Conservation (phyloP, 1,140 invertebrate genomes). For the Drosophila azteca region DNA sequence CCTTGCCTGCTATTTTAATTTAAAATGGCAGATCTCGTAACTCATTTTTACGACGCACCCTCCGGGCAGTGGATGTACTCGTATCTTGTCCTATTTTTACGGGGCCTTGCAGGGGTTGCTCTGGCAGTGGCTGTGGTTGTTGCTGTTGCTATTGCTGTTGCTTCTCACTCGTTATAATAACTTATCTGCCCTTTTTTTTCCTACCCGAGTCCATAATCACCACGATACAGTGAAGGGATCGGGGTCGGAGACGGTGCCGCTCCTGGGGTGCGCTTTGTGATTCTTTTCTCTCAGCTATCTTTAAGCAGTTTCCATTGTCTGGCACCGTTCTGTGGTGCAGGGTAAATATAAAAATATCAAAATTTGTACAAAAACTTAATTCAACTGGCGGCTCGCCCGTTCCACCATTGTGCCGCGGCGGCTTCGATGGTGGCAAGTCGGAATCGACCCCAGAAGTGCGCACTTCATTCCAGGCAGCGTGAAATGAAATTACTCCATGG, state of each 20-base stretch:
- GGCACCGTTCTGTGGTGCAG: conserved; percentile 70
- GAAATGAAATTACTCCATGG: conserved; percentile 81
- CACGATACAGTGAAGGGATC: conserved; percentile 10
- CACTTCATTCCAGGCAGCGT: conserved; percentile 74
- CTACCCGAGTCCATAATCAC: conserved; percentile 69
- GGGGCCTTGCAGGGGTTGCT: conserved; percentile 75
- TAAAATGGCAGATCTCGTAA: conserved; percentile 83
- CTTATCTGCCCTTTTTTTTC: conserved; percentile 78
- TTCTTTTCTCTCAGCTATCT: conserved; percentile 49
- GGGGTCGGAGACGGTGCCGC: conserved; percentile 39
- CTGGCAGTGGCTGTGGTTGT: not conserved
- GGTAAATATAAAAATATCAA: conserved; percentile 65
- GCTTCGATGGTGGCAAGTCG: conserved; percentile 57
- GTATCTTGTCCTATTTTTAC: conserved; percentile 80
- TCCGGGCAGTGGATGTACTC: conserved; percentile 55
- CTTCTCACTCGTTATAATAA: conserved; percentile 60
- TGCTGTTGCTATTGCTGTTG: no score
- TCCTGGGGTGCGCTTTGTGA: conserved; percentile 78
- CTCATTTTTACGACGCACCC: conserved; percentile 83
- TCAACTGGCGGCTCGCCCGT: conserved; percentile 29
- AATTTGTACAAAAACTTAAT: conserved; percentile 73
- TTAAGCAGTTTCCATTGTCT: conserved; percentile 73
- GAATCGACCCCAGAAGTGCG: conserved; percentile 33
- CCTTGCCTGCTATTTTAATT: conserved; percentile 78
- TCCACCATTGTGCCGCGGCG: conserved; percentile 35